These are phyloP conservation scores for Tenthredo mesomela DNA, from an alignment of 2,888 invertebrate genomes.

Conservation along the genomic window DNA sequence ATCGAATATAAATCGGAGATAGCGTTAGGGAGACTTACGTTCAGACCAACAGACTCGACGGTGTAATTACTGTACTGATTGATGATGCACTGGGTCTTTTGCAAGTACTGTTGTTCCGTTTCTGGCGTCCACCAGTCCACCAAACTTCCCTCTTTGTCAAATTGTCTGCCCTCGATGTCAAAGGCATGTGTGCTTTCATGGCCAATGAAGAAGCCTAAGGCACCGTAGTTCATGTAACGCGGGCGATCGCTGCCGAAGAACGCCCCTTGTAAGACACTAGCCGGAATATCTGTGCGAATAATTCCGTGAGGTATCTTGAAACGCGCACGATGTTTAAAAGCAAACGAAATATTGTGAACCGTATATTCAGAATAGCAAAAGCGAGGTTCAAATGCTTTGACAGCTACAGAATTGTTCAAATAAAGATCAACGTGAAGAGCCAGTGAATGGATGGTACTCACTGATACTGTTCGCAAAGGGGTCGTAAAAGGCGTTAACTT, in stretches of 20 bases:
- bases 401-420: no score
- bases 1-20: no score
- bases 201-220: conserved; percentile 94
- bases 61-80: conserved; percentile 96
- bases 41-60: conserved; percentile 87
- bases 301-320: not conserved
- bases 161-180: conserved; percentile 93
- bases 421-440: no score
- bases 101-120: conserved; percentile 90
- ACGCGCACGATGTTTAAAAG: no score
- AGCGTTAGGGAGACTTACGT: no score
- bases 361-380: no score
- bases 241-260: conserved; percentile 95
- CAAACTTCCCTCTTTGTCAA: conserved; percentile 94
- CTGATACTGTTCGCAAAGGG: conserved; percentile 74
- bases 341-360: no score
- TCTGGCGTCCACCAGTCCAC: conserved; percentile 95
- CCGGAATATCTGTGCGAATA: conserved; percentile 89
- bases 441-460: conserved; percentile 72
- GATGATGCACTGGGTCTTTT: conserved; percentile 94
- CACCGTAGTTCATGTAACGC: conserved; percentile 95
- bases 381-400: no score
- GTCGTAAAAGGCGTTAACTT: conserved; percentile 60
- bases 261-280: conserved; percentile 94
- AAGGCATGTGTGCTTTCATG: conserved; percentile 96